Percentiles rank a stretch among this genome's conserved stretches.
phyloP scores from a whole-genome alignment of 1,140 invertebrate genomes.

The Thalassaphorura encarpata region DNA sequence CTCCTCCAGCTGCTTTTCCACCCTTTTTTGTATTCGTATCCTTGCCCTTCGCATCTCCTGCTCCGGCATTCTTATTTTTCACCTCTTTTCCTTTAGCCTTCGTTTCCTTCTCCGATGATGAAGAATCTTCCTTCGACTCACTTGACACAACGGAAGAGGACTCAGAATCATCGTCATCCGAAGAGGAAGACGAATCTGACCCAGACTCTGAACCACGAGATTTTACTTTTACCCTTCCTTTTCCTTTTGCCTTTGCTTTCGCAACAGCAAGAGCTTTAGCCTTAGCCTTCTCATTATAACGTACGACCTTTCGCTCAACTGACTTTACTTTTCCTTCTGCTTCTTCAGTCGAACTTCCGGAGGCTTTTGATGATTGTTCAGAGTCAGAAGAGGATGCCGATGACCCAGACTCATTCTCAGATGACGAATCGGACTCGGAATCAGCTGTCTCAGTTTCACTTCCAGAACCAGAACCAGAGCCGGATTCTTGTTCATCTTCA shows the following conservation, averaged over 20 bases:
- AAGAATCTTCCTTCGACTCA: no score
- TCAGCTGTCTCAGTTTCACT: no score
- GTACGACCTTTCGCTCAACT: slow-evolving; percentile 14
- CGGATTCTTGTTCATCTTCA: slow-evolving; percentile 33
- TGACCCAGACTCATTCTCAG: neutral
- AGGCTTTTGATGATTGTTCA: neutral
- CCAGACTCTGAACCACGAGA: neutral
- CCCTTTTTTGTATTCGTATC: slow-evolving; percentile 36
- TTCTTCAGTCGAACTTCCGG: slow-evolving; percentile 5
- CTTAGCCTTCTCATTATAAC: slow-evolving; percentile 9
- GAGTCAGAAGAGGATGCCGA: neutral
- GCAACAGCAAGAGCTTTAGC: slow-evolving; percentile 5
- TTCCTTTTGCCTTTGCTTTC: neutral
- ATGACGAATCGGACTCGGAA: slow-evolving; percentile 3
- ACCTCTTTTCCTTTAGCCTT: slow-evolving; percentile 35
- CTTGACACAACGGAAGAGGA: no score
- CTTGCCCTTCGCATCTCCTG: no score
- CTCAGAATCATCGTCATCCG: no score
- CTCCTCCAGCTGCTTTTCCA: no score
- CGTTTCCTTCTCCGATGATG: slow-evolving; percentile 35
- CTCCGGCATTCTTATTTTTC: slow-evolving; percentile 39
- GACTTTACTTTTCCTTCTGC: slow-evolving; percentile 1
- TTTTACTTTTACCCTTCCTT: neutral
- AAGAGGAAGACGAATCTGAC: slow-evolving; percentile 1
- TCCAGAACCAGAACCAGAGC: slow-evolving; percentile 23